Percentiles rank a stretch among this genome's conserved stretches.
These are phyloP conservation scores for Ashinkailepas kermadecensis DNA, from an alignment of 2,888 invertebrate species.

Conservation along the genomic window DNA sequence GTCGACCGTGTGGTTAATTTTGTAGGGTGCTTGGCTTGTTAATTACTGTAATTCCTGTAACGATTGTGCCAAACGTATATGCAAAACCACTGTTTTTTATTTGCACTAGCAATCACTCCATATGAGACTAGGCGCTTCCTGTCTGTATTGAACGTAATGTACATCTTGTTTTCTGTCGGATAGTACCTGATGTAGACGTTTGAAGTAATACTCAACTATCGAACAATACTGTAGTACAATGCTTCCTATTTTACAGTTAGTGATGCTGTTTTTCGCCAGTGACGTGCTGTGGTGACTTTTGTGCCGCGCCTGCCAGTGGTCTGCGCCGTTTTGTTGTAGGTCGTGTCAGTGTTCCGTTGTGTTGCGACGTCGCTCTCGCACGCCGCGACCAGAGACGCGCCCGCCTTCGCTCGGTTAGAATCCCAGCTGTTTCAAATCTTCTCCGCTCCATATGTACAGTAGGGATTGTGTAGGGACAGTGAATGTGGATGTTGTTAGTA, in stretches of 20 bases:
- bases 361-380: neutral
- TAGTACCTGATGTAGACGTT: slow-evolving; percentile 17
- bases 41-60: slow-evolving; percentile 16
- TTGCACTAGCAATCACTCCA: slow-evolving; percentile 21
- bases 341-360: neutral
- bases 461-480: neutral
- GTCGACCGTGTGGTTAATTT: neutral
- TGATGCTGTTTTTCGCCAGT: slow-evolving; percentile 1
- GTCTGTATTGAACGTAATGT: neutral
- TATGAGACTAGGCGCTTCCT: slow-evolving; percentile 16
- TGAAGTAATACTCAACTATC: slow-evolving; percentile 18
- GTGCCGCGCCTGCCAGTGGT: neutral
- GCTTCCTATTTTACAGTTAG: slow-evolving; percentile 19
- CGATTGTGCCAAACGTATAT: neutral
- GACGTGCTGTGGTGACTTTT: neutral
- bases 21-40: neutral
- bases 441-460: slow-evolving; percentile 18
- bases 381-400: neutral
- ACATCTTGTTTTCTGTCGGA: slow-evolving; percentile 20
- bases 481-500: neutral
- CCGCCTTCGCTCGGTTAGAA: neutral
- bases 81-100: slow-evolving; percentile 21
- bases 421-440: slow-evolving; percentile 7
- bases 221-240: slow-evolving; percentile 21
- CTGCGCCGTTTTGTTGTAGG: slow-evolving; percentile 8